Evolutionary conservation across 2,888 invertebrate species (phyloP), one percentile per base, ranked within the genome.

Genomic region (Lamellibrachia satsuma): DNA sequence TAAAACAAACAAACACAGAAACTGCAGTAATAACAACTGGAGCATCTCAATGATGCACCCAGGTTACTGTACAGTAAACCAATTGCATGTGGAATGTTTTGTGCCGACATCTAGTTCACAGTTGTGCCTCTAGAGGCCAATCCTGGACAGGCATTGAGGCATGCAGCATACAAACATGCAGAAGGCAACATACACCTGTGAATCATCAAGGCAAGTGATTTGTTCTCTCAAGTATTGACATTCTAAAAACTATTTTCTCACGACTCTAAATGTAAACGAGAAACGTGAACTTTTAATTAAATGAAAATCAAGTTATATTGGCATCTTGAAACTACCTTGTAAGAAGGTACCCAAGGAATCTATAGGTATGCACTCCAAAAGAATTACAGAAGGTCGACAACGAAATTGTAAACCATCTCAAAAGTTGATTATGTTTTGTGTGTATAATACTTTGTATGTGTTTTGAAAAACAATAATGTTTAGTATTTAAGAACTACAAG

Each of bases 401-500:
- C 22, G 75, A 75, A 22, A 75, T 75, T 15, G 22, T n/a, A 75
- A 3, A 75, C 75, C 75, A 75, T 15, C 75, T 75, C 75, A 75
- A 75, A 75, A 11, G 75, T 75, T 22, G 75, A 75, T 75, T n/a
- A 15, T 75, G 75, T 75, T 75, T 75, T 75, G 22, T 60, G 75
- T 75, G 75, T 75, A 75, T 75, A 39, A 39, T 39, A 39, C 75
- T 22, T 6, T 75, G 22, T 22, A 75, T 3, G 9, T 75, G 75
- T 75, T 75, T 75, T 15, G n/a, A 75, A 75, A 75, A 75, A 22
- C 75, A 75, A 75, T 75, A 75, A 75, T n/a, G 75, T 75, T 75
- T n/a, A 75, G 22, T 75, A 75, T 75, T 75, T 75, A 75, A 75
- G 75, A 75, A 75, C 75, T 75, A 39, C 75, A 3, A 11, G n/a